phyloP scores from a whole-genome alignment of 2,113 vertebrate species.

The Melanerpes aurifrons region DNA sequence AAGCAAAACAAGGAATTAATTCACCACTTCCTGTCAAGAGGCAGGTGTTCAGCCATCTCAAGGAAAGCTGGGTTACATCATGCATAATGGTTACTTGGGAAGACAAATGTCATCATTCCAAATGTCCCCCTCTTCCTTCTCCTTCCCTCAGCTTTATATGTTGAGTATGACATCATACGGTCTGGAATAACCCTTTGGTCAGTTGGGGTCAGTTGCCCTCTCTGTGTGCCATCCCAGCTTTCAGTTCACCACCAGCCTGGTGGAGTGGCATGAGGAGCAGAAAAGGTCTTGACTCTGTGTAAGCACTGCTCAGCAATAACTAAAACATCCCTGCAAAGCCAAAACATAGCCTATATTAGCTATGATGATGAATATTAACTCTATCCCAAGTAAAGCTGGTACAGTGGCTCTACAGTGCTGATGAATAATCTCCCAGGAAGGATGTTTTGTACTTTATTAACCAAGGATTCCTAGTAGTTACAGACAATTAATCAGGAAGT shows the following conservation, averaged over 20 bases:
- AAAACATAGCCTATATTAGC: not conserved
- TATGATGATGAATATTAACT: not conserved
- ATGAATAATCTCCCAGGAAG: not conserved
- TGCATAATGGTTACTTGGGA: accelerated
- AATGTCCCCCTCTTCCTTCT: not conserved
- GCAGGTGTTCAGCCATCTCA: not conserved
- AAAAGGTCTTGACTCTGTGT: not conserved
- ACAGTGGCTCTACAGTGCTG: not conserved
- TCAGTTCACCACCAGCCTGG: not conserved
- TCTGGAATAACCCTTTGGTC: not conserved
- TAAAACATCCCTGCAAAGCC: not conserved
- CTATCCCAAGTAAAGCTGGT: not conserved
- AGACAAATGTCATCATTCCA: not conserved
- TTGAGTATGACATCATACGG: accelerated
- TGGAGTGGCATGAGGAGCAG: accelerated
- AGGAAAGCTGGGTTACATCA: not conserved
- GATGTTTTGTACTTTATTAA: not conserved
- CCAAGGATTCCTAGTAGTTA: not conserved
- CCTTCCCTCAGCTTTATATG: not conserved
- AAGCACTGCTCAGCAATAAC: not conserved
- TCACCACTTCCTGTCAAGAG: accelerated
- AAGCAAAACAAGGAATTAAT: not conserved
- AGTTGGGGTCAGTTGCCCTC: not conserved
- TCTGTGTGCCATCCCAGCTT: not conserved
- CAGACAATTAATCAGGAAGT: not conserved